A percentile compares a stretch with the other conserved stretches of the same genome.
These are phyloP conservation scores for Ochropleura plecta DNA, from an alignment of 2,888 invertebrate genomes.

Conservation along the genomic window DNA sequence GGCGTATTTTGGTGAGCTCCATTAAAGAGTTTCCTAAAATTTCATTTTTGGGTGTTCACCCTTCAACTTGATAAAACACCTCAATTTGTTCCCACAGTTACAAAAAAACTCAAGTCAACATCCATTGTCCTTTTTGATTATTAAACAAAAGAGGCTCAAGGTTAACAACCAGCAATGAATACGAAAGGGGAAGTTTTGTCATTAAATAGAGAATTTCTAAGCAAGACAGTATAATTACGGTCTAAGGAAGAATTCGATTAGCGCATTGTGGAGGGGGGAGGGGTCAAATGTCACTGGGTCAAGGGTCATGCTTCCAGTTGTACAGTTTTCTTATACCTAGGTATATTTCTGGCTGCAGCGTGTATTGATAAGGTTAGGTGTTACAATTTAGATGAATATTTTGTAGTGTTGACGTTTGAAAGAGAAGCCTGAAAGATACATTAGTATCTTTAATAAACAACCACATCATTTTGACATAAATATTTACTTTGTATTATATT, in stretches of 20 bases:
- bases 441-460: no score
- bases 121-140: conserved; percentile 43
- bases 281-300: conserved; percentile 58
- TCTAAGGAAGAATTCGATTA: conserved; percentile 64
- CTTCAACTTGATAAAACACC: conserved; percentile 37
- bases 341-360: conserved; percentile 16
- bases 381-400: neutral
- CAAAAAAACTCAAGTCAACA: conserved; percentile 23
- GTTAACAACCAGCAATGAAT: conserved; percentile 61
- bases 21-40: neutral
- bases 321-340: conserved; percentile 26
- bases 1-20: no score
- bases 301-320: conserved; percentile 38
- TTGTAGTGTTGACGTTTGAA: neutral
- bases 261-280: conserved; percentile 27
- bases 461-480: no score
- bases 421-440: no score
- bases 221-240: conserved; percentile 60
- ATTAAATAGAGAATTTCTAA: conserved; percentile 51
- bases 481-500: no score
- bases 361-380: neutral
- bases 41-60: neutral
- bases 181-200: conserved; percentile 43
- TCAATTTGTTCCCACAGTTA: conserved; percentile 34
- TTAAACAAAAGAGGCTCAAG: conserved; percentile 28